These are phyloP conservation scores for Cydia splendana DNA, from an alignment of 1,140 invertebrate genomes.

Conservation along the genomic window DNA sequence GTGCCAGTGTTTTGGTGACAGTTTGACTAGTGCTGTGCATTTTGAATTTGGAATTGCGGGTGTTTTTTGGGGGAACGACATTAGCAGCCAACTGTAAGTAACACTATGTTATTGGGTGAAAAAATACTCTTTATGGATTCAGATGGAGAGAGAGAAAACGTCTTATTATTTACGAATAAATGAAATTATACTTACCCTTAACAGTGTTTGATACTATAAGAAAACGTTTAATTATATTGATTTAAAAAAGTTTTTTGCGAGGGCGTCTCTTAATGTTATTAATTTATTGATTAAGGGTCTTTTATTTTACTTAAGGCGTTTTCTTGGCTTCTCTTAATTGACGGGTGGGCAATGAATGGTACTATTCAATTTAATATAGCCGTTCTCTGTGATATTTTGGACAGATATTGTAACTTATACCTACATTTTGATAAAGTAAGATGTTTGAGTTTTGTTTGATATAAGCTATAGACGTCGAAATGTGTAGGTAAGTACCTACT, in stretches of 20 bases:
- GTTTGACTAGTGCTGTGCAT: slow-evolving; percentile 40
- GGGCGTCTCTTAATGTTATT: slow-evolving; percentile 2
- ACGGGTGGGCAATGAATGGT: background rate
- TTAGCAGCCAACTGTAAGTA: slow-evolving; percentile 54
- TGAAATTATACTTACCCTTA: background rate
- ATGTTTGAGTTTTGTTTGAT: no score
- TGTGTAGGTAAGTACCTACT: no score
- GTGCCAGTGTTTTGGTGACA: slow-evolving; percentile 48
- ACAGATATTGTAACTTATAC: no score
- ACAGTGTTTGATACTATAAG: background rate
- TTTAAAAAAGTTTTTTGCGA: slow-evolving; percentile 52
- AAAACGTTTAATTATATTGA: slow-evolving; percentile 44
- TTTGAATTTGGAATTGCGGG: slow-evolving; percentile 33
- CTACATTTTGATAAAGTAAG: no score
- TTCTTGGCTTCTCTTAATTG: slow-evolving; percentile 23
- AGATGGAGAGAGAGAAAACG: slow-evolving; percentile 16
- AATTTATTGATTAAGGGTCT: slow-evolving; percentile 20
- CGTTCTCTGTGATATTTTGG: background rate
- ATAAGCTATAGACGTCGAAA: no score
- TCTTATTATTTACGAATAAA: background rate
- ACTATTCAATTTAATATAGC: background rate
- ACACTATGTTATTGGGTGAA: slow-evolving; percentile 44
- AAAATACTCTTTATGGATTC: slow-evolving; percentile 35
- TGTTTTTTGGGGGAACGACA: slow-evolving; percentile 48
- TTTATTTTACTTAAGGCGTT: slow-evolving; percentile 27